These are phyloP conservation scores for Chelon labrosus DNA, from an alignment of 2,797 vertebrate genomes.

Conservation along the genomic window DNA sequence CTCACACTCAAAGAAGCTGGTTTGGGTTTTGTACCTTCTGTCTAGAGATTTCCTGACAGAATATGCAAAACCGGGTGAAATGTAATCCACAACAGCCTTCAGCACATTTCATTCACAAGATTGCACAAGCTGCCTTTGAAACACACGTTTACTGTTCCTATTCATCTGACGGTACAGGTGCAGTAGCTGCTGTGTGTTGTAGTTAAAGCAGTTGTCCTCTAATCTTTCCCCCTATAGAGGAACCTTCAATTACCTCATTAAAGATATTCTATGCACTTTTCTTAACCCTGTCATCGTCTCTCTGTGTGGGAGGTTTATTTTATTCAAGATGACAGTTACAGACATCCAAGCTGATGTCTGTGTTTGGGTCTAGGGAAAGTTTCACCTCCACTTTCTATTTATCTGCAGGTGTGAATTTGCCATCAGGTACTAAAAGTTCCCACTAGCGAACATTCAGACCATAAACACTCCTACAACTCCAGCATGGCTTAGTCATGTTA, in stretches of 20 bases:
- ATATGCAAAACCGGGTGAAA: constrained; percentile 10
- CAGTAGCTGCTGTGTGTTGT: constrained; percentile 14
- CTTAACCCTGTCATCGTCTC: constrained; percentile 50
- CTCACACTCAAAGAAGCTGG: constrained; percentile 17
- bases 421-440: neutral
- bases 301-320: constrained; percentile 38
- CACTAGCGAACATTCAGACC: neutral
- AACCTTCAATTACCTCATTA: constrained; percentile 62
- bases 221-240: constrained; percentile 46
- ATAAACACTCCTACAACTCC: neutral
- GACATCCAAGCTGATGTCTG: constrained; percentile 16
- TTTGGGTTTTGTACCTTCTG: constrained; percentile 28
- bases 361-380: constrained; percentile 40
- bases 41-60: constrained; percentile 21
- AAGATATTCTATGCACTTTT: constrained; percentile 49
- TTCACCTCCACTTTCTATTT: constrained; percentile 39
- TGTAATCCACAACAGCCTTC: constrained; percentile 7
- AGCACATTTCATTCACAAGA: constrained; percentile 9
- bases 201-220: constrained; percentile 50
- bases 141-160: constrained; percentile 17
- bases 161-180: constrained; percentile 38
- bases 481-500: too few relatives aligned
- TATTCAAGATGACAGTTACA: constrained; percentile 32
- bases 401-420: constrained; percentile 51
- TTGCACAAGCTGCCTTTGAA: constrained; percentile 13